phyloP scores from a whole-genome alignment of 2,888 invertebrate genomes.

The Drosophila trichaetosa region DNA sequence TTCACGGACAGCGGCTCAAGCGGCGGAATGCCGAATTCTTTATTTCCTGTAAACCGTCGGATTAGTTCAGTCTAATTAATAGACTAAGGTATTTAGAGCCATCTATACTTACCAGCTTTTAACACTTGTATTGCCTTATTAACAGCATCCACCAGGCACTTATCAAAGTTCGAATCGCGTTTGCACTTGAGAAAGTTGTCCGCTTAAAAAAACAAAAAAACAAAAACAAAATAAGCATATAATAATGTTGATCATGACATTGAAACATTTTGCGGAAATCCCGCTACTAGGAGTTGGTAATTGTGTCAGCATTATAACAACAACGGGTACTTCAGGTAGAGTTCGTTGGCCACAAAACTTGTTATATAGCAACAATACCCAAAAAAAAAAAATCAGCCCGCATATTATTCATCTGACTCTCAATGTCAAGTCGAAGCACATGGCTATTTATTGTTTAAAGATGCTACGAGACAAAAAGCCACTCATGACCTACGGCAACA shows the following conservation, averaged over 20 bases:
- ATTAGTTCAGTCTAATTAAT: conserved; percentile 20
- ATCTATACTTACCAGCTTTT: conserved; percentile 86
- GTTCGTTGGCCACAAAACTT: conserved; percentile 64
- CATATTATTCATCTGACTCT: conserved; percentile 58
- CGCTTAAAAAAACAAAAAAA: conserved; percentile 84
- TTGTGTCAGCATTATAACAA: conserved; percentile 48
- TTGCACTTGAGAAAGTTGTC: conserved; percentile 87
- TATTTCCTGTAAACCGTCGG: conserved; percentile 85
- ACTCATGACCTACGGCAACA: conserved; percentile 73
- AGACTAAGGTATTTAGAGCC: not conserved
- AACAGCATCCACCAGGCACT: conserved; percentile 87
- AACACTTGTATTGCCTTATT: conserved; percentile 87
- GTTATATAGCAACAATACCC: conserved; percentile 41
- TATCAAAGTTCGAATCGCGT: conserved; percentile 86
- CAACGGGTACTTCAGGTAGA: conserved; percentile 42
- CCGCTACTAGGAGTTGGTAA: conserved; percentile 45
- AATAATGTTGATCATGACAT: conserved; percentile 58
- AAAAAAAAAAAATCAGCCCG: conserved; percentile 43
- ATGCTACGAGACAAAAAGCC: conserved; percentile 43
- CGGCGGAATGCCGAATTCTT: conserved; percentile 87
- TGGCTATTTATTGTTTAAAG: conserved; percentile 49
- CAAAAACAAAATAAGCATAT: conserved; percentile 27
- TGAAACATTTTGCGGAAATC: conserved; percentile 64
- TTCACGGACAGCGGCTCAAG: conserved; percentile 88
- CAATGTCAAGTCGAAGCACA: conserved; percentile 75